phyloP scores from a whole-genome alignment of 2,797 vertebrate genomes.

The Glossophaga mutica region DNA sequence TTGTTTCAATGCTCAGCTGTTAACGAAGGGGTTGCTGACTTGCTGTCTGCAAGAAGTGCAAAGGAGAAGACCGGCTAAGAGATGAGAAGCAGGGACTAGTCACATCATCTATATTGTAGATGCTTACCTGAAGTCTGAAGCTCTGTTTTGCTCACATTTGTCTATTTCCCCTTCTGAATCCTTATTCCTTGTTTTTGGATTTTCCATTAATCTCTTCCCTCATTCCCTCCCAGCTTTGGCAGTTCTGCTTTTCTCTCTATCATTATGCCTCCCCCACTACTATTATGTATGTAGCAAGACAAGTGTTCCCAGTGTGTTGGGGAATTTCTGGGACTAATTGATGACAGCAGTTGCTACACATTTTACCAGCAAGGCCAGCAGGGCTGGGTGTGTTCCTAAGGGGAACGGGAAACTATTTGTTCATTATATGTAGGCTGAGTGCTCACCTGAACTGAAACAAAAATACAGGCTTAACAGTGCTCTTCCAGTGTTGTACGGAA shows the following conservation, averaged over 20 bases:
- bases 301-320: conserved; percentile 29
- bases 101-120: not conserved
- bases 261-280: not conserved
- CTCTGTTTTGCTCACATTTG: not conserved
- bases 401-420: conserved; percentile 15
- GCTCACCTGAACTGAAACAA: conserved; percentile 1
- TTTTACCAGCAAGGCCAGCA: conserved; percentile 46
- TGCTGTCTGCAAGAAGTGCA: not conserved
- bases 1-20: conserved; percentile 45
- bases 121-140: not conserved
- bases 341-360: conserved; percentile 48
- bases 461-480: not conserved
- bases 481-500: not conserved
- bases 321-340: conserved; percentile 57
- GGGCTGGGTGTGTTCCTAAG: not conserved
- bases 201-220: not conserved
- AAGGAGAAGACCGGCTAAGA: not conserved
- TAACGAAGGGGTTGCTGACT: not conserved
- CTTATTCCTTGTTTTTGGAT: not conserved
- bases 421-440: not conserved
- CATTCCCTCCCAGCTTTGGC: not conserved
- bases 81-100: not conserved
- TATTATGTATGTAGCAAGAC: not conserved
- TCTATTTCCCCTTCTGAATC: not conserved
- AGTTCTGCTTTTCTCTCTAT: not conserved